Evolutionary conservation across 37 sponge, comb jelly and placozoan genomes (phyloP).

Genomic region (Mnemiopsis leidyi): DNA sequence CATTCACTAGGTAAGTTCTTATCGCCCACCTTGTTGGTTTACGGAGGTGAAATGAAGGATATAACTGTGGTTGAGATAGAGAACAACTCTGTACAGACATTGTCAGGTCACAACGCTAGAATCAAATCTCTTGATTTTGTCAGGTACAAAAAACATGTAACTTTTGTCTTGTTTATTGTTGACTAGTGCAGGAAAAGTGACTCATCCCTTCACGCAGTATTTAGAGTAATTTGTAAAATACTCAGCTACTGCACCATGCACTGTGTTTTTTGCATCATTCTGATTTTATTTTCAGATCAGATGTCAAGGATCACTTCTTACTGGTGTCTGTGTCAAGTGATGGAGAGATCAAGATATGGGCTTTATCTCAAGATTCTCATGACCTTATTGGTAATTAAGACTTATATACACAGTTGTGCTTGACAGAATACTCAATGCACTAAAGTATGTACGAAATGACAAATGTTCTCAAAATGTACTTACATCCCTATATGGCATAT

Average conservation of each 20-base stretch:
- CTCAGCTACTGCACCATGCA: too few species aligned
- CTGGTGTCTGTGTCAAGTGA: slow-evolving; percentile 57
- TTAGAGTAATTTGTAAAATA: too few species aligned
- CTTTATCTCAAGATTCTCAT: background rate
- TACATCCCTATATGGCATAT: too few species aligned
- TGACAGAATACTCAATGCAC: too few species aligned
- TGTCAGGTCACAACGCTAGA: background rate
- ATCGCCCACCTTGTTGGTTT: slow-evolving; percentile 17
- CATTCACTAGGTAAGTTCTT: slow-evolving; percentile 63
- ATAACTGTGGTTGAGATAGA: slow-evolving; percentile 49
- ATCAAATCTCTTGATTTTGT: slow-evolving; percentile 32
- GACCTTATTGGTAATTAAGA: slow-evolving; percentile 43
- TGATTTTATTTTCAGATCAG: background rate
- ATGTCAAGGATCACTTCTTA: slow-evolving; percentile 34
- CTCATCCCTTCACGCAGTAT: too few species aligned
- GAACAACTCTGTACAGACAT: background rate
- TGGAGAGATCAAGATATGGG: slow-evolving; percentile 61
- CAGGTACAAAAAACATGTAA: background rate
- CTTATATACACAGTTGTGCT: too few species aligned
- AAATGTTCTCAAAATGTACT: too few species aligned
- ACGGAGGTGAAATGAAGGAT: slow-evolving; percentile 23
- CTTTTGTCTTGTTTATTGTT: too few species aligned
- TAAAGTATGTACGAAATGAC: too few species aligned
- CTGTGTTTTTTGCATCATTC: too few species aligned
- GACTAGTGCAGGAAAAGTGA: too few species aligned